phyloP scores from a whole-genome alignment of 2,888 invertebrate species.

The Oxycera nigricornis region DNA sequence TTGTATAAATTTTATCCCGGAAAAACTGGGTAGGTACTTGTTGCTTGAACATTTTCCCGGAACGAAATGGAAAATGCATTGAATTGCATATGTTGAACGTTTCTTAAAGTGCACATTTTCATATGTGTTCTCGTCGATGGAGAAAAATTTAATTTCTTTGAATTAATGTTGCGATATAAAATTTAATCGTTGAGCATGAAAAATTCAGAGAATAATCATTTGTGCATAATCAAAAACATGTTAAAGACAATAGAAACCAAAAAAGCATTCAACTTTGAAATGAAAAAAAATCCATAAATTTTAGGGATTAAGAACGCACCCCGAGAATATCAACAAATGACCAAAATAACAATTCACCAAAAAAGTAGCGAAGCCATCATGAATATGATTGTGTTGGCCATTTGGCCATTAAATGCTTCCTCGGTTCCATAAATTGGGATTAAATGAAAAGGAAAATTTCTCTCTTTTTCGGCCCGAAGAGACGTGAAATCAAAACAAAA shows the following conservation, averaged over 20 bases:
- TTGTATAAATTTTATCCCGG: not conserved
- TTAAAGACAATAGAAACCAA: too few species aligned
- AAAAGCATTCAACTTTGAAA: too few species aligned
- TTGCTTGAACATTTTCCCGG: not conserved
- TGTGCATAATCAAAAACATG: not conserved
- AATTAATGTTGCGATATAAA: too few species aligned
- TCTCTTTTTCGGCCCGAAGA: slow-evolving; percentile 33
- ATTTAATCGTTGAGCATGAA: not conserved
- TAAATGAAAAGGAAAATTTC: slow-evolving; percentile 44
- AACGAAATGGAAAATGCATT: not conserved
- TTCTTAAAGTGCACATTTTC: not conserved
- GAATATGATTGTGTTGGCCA: slow-evolving; percentile 19
- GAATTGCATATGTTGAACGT: not conserved
- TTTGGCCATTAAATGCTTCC: slow-evolving; percentile 12
- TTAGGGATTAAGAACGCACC: not conserved
- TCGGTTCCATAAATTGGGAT: slow-evolving; percentile 31
- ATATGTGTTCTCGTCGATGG: too few species aligned
- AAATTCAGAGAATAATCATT: too few species aligned
- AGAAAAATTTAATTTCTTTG: too few species aligned
- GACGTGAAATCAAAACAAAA: slow-evolving; percentile 45
- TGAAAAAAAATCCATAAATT: too few species aligned
- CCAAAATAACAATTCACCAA: not conserved
- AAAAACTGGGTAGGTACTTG: not conserved
- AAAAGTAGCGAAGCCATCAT: slow-evolving; percentile 3
- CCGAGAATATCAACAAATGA: not conserved